These are phyloP conservation scores for Gymnothorax reevesii DNA, from an alignment of 2,797 vertebrate species.

Conservation along the genomic window DNA sequence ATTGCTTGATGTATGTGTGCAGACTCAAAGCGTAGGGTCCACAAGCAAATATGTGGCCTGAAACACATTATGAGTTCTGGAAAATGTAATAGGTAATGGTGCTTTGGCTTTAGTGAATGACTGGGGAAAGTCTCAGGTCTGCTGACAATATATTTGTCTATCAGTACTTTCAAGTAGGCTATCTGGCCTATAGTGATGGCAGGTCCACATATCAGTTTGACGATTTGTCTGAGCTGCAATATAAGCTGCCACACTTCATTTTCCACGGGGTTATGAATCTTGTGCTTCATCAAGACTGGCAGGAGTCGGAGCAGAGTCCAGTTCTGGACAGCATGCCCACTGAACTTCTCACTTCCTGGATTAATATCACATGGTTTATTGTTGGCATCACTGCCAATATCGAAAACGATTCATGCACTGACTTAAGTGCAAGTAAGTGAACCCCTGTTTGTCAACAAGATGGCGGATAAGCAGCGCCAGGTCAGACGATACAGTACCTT, in stretches of 20 bases:
- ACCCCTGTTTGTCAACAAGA: background rate
- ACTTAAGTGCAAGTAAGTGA: background rate
- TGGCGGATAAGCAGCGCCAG: background rate
- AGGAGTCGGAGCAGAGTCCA: background rate
- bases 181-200: background rate
- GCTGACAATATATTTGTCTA: background rate
- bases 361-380: background rate
- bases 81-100: conserved; percentile 1
- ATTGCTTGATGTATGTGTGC: background rate
- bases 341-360: background rate
- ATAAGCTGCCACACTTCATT: background rate
- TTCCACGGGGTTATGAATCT: background rate
- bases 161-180: background rate
- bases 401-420: background rate
- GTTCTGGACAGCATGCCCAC: background rate
- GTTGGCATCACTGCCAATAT: background rate
- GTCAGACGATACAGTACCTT: too few species aligned
- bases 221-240: background rate
- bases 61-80: background rate
- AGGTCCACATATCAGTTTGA: background rate
- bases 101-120: too few species aligned
- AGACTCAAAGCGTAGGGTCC: background rate
- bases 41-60: background rate
- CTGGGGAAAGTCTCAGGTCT: background rate
- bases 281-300: background rate